Base-by-base conservation (phyloP, 2,113 vertebrate genomes). In the Phylloscopus trochiloides region DNA sequence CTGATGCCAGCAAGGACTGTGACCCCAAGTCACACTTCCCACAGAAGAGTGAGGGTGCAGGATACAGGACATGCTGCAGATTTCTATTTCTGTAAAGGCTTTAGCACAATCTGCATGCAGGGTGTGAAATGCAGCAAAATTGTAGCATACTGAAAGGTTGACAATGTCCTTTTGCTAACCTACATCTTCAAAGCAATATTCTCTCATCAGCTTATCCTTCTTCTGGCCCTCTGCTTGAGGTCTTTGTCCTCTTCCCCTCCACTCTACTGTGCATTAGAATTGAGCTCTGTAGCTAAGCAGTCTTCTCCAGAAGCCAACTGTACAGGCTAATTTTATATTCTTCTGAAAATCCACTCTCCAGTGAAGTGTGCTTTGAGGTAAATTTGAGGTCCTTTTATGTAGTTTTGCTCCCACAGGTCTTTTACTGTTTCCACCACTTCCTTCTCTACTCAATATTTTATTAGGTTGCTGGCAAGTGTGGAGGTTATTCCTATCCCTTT, bases 201-300 rank as follows among this genome's bases (percentile, higher is more conserved):
- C 88, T 67, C 72, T 95, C 94, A 95, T 96, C 94, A 94, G 79
- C 76, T 92, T 92, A 94, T 84, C 72, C 51, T 91, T 92, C 86
- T 95, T 92, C 88, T 89, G 90, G 83, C 73, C 94, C 88, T 86
- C 94, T 91, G 94, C 95, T 97, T 95, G 96, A 95, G 91, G 47
- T 86, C 91, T 95, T 97, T 96, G 95, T 96, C 94, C 88, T 97
- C 73, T 89, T 92, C 28, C 51, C 79, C 91, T 95, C 75, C 83
- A 93, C 59, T 88, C 48, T 57, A 86, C 75, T 88, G 79, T 71
- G 76, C 76, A 81, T 94, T 86, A 94, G 63, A 97, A 94, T 84
- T 48, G 59, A 93, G 52, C 48, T 92, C 72, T 63, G 40, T 40
- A 95, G 79, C 62, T 91, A 86, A 80, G 86, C 88, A 94, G 80